These are phyloP conservation scores for Thymallus thymallus DNA, from an alignment of 2,113 vertebrate genomes.

Conservation along the genomic window DNA sequence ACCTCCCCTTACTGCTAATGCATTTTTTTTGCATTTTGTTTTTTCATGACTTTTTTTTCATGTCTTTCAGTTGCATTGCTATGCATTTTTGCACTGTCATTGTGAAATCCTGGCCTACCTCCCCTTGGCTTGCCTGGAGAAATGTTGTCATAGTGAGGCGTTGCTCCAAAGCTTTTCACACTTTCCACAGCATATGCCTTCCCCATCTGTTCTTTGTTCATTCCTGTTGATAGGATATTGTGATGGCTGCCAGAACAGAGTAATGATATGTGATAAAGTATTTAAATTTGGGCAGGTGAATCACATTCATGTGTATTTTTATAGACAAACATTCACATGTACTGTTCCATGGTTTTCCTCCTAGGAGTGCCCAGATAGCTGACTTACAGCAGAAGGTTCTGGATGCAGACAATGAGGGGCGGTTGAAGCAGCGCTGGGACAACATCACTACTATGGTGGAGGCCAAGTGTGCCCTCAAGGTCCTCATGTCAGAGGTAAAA, in stretches of 20 bases:
- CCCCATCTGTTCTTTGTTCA: not conserved
- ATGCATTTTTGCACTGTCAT: not conserved
- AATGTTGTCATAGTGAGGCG: not conserved
- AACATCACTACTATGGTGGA: conserved; percentile 82
- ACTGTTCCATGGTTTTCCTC: not conserved
- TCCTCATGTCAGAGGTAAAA: conserved; percentile 87
- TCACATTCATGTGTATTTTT: not conserved
- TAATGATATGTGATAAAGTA: not conserved
- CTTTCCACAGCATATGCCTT: not conserved
- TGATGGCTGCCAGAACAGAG: not conserved
- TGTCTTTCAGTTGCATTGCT: not conserved
- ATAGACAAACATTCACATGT: not conserved
- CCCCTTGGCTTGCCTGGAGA: not conserved
- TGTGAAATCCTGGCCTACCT: not conserved
- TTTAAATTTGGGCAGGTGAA: not conserved
- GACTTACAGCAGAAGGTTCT: conserved; percentile 94
- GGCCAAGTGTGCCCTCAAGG: conserved; percentile 85
- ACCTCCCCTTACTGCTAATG: not conserved
- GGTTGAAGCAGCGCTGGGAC: conserved; percentile 85
- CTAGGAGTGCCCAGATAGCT: conserved; percentile 93
- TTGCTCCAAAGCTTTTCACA: not conserved
- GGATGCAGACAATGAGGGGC: conserved; percentile 83
- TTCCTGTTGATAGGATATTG: not conserved
- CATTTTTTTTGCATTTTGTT: too few relatives aligned
- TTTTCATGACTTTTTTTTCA: too few relatives aligned